Evolutionary conservation across 1,140 invertebrate genomes (phyloP).

Genomic region (Wiebesia pumilae): DNA sequence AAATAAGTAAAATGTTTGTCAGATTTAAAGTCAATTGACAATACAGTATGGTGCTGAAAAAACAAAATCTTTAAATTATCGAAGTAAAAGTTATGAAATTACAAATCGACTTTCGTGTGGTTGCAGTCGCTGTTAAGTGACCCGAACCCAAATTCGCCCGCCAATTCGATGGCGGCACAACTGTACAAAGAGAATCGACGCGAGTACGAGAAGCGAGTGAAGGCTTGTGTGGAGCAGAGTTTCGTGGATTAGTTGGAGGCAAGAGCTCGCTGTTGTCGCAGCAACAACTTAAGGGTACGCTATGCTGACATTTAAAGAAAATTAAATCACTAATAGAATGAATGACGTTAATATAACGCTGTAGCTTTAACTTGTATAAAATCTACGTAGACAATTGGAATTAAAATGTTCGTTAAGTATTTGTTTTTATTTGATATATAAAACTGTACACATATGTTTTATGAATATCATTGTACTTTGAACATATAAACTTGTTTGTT

Average conservation of each 20-base stretch:
- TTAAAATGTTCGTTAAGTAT: not conserved
- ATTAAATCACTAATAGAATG: constrained; percentile 19
- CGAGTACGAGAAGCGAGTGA: constrained; percentile 97
- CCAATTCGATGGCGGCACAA: constrained; percentile 96
- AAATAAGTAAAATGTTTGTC: no score
- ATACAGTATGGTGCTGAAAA: no score
- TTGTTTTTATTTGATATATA: not conserved
- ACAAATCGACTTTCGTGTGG: constrained; percentile 71
- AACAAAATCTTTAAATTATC: not conserved
- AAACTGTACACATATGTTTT: no score
- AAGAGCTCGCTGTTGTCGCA: constrained; percentile 61
- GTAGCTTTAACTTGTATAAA: not conserved
- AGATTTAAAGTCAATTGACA: no score
- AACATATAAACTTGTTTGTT: no score
- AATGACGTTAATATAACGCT: constrained; percentile 12
- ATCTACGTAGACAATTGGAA: not conserved
- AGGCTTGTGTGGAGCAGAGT: constrained; percentile 96
- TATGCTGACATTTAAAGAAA: constrained; percentile 47
- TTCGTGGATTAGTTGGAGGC: constrained; percentile 89
- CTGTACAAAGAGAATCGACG: constrained; percentile 95
- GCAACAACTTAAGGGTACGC: constrained; percentile 54
- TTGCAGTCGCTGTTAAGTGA: constrained; percentile 95
- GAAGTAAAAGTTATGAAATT: constrained; percentile 49
- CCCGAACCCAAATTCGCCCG: constrained; percentile 97
- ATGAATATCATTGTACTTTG: no score